Conservation (phyloP, 2,888 invertebrate species). For the Sclerodermus sp. region DNA sequence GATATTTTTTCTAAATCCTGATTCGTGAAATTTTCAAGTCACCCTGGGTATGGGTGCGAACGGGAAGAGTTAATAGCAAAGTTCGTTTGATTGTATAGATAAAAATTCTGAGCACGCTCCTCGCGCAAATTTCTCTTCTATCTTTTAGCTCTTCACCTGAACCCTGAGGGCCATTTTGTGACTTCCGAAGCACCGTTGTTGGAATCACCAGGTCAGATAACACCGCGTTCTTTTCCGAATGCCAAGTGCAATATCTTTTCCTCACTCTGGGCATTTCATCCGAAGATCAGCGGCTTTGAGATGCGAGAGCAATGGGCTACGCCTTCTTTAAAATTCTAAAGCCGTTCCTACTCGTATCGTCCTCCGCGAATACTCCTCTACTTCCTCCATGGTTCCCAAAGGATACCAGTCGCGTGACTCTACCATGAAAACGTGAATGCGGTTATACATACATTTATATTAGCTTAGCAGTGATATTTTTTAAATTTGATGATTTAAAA, state of each 20-base stretch:
- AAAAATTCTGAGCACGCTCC: slow-evolving; percentile 17
- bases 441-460: no score
- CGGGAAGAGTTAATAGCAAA: background rate
- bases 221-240: slow-evolving; percentile 20
- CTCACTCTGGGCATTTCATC: slow-evolving; percentile 17
- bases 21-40: no score
- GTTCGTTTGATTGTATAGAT: slow-evolving; percentile 9
- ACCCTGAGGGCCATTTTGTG: slow-evolving; percentile 16
- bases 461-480: no score
- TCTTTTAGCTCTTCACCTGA: slow-evolving; percentile 1
- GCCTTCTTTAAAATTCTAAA: slow-evolving; percentile 20
- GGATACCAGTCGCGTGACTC: no score
- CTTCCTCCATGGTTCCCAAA: no score
- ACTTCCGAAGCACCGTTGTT: slow-evolving; percentile 6
- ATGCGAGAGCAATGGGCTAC: slow-evolving; percentile 16
- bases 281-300: slow-evolving; percentile 21
- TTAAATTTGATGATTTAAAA: no score
- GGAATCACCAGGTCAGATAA: slow-evolving; percentile 25
- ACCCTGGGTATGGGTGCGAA: no score
- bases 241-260: slow-evolving; percentile 22
- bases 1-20: no score
- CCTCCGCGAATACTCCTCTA: background rate
- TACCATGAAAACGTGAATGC: no score
- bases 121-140: slow-evolving; percentile 4
- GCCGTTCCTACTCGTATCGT: slow-evolving; percentile 14